Base-by-base conservation (phyloP, 2,113 vertebrate genomes). In the Pseudopodoces humilis region DNA sequence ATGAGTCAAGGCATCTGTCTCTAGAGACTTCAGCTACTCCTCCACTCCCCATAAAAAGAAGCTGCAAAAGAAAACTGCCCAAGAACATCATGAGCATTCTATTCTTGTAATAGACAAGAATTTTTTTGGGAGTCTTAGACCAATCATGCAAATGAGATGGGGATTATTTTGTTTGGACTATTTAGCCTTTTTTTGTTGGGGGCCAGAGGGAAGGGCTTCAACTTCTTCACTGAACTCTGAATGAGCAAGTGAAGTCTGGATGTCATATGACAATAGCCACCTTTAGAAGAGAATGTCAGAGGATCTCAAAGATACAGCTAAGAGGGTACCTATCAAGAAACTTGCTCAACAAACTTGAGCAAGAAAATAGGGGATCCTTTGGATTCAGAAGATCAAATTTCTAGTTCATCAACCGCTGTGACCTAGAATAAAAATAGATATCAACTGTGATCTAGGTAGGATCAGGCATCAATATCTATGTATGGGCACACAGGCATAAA, bases 101-200 rank as follows among this genome's bases (percentile, higher is more conserved):
- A 39, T 39, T 39, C 13, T 49, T 63, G 6, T 10, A 78, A 50
- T 6, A 70, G 13, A n/a, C 10, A 86, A 50, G 49, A 78, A 27
- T 46, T 56, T 39, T 39, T 74, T 88, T 31, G 0, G 4, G 50
- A 82, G 5, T 35, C 15, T 84, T 14, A 46, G 37, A 15, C 31
- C 46, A 50, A 41, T 10, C 65, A 52, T 27, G 20, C 10, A 5
- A 52, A 23, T 44, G 71, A 71, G 6, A 1, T 18, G 1, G 4
- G 8, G 1, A 1, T 55, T 76, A 20, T 50, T 53, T 71, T n/a
- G 11, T 53, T 53, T 49, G 11, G 15, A 15, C 0, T 6, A 35
- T 70, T 75, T 71, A 55, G 2, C 3, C 3, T 4, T 28, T 69
- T 63, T 50, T 6, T 2, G 2, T 39, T 2, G 0, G 4, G 19